Conservation (phyloP, 2,888 invertebrate species). For the Linyphia triangularis region DNA sequence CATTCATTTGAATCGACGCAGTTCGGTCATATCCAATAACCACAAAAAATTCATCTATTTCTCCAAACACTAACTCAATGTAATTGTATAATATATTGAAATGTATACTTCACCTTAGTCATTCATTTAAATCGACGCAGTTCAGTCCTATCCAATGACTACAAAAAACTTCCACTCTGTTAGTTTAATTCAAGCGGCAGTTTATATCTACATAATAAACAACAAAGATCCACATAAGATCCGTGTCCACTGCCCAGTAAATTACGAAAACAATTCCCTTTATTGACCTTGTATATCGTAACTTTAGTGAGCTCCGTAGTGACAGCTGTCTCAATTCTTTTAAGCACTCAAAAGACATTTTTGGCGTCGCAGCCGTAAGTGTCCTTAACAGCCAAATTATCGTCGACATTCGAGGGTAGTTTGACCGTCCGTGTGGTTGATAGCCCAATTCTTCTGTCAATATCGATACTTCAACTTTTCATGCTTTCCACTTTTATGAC, state of each 20-base stretch:
- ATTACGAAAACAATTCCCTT: conserved; percentile 54
- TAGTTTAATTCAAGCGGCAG: not conserved
- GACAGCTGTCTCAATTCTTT: conserved; percentile 64
- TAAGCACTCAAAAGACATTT: conserved; percentile 54
- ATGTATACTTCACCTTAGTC: too few species aligned
- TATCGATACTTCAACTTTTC: conserved; percentile 41
- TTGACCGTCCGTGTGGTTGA: conserved; percentile 47
- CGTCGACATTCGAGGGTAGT: conserved; percentile 36
- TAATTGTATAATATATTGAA: too few species aligned
- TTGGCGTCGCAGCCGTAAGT: conserved; percentile 53
- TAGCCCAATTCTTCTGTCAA: conserved; percentile 38
- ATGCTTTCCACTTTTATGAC: conserved; percentile 62
- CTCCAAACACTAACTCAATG: too few species aligned
- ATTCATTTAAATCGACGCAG: too few species aligned
- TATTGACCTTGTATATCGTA: conserved; percentile 62
- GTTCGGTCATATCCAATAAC: not conserved
- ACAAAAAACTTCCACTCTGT: not conserved
- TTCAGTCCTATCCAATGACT: not conserved
- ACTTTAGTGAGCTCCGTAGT: conserved; percentile 26
- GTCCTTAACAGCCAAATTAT: conserved; percentile 67
- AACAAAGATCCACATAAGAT: not conserved
- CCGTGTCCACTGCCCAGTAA: conserved; percentile 16
- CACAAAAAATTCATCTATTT: too few species aligned
- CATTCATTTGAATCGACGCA: too few species aligned
- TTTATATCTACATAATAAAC: not conserved